Base-by-base conservation (phyloP, 2,113 vertebrate genomes). In the Ctenodactylus gundi region DNA sequence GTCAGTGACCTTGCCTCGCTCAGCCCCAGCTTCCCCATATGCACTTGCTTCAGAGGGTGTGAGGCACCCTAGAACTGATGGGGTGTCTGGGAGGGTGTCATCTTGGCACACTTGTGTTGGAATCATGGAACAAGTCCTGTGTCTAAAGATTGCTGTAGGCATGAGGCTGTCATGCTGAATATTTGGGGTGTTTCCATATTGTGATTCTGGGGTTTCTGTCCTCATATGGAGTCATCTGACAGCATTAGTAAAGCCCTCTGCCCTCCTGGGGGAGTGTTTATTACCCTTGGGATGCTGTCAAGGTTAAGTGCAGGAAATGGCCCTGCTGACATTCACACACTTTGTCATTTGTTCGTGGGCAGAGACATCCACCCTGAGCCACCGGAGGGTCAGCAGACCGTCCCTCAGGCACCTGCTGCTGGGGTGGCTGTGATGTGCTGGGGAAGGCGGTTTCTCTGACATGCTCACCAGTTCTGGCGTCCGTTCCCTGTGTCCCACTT, bases 221-320 rank as follows among this genome's bases (percentile, higher is more conserved):
- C 51, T 55, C 7, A 21, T 21, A 67, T 31, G 67, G 2, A 88
- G 36, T 25, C 65, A 41, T 67, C 76, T n/a, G 39, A 62, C 27
- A 20, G 70, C 36, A 68, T 36, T 18, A 15, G 77, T 73, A 1
- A 21, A 70, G 53, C 31, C 49, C 39, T 46, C 49, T 18, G 25
- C 70, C 65, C 0, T 89, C 25, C 46, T 6, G 0, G 39, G 20
- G 73, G 36, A 80, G 29, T 81, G 75, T 87, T 91, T 81, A 58
- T 44, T 64, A 58, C 53, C 67, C 68, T 91, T 76, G 91, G 89
- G 64, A 62, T 76, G 67, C 53, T 91, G 83, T 75, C 80, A 67
- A 83, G 76, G 89, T 83, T 84, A 93, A 94, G 34, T 60, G 53
- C 31, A 81, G 64, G 90, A 76, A 49, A 65, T 6, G 34, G 87